Base-by-base conservation (phyloP, 2,888 invertebrate genomes). In the Kryphioiulus occultus region DNA sequence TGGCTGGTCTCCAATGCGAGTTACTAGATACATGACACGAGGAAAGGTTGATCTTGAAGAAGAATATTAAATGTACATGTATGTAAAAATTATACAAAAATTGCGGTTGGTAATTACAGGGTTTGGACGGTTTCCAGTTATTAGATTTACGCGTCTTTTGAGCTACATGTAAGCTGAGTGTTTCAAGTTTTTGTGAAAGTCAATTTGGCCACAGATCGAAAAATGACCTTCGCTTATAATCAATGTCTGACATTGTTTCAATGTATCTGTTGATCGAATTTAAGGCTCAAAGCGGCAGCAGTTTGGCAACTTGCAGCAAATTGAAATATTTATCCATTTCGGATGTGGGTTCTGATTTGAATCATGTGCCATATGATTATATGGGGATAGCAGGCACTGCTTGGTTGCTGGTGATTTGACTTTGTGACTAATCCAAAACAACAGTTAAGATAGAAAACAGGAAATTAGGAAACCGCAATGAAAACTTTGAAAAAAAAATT, bases 151-250 rank as follows among this genome's bases (percentile, higher is more conserved):
- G 10, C 26, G 5, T 3, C 12, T 78, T 78, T 78, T 3, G 78
- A 15, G 1, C 78, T 26, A n/a, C n/a, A n/a, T n/a, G n/a, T n/a
- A n/a, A n/a, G 68, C 68, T 68, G 26, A 22, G 22, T 68, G 22
- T 68, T 68, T 68, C 68, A 22, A 12, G 68, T 68, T 68, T 68
- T 47, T 35, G n/a, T 59, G 59, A 22, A 68, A 68, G 68, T 68
- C 68, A 68, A 78, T 26, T 30, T 26, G 78, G 15, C 44, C 22
- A 2, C 19, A 53, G 15, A 19, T n/a, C 19, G 53, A 53, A n/a
- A 35, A 35, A 35, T 35, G 35, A 35, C 35, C 35, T 4, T 35
- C 35, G n/a, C n/a, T n/a, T n/a, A n/a, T n/a, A n/a, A n/a, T n/a
- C n/a, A n/a, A n/a, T n/a, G n/a, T n/a, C n/a, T n/a, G n/a, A n/a